phyloP scores from a whole-genome alignment of 2,113 vertebrate genomes.

The Podilymbus podiceps region DNA sequence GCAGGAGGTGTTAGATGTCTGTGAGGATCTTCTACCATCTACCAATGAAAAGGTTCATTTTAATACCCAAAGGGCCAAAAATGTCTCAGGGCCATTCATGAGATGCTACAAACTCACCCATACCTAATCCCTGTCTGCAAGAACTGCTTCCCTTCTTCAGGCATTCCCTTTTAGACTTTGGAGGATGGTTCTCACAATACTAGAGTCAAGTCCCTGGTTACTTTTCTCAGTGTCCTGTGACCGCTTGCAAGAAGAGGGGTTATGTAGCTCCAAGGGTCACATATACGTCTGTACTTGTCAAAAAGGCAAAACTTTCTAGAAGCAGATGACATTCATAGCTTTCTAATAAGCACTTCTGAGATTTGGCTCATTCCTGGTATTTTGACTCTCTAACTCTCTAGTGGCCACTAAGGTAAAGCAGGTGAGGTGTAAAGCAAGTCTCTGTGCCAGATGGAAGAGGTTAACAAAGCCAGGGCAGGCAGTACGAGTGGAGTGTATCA shows the following conservation, averaged over 20 bases:
- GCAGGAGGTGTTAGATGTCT: neutral
- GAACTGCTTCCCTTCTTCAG: neutral
- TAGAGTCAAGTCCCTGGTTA: neutral
- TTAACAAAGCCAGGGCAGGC: neutral
- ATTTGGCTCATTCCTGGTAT: neutral
- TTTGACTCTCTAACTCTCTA: neutral
- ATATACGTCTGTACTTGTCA: neutral
- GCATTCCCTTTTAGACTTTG: neutral
- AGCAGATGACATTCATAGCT: neutral
- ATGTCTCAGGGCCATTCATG: neutral
- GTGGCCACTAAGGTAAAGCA: neutral
- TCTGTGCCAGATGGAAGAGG: neutral
- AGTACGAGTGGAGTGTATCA: rapidly evolving
- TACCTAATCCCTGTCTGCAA: neutral
- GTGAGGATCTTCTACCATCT: neutral
- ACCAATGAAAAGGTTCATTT: neutral
- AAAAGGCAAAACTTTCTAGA: neutral
- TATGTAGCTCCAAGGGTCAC: neutral
- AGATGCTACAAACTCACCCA: neutral
- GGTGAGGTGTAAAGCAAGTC: neutral
- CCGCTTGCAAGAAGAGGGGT: neutral
- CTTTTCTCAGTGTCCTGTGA: neutral
- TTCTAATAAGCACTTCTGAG: neutral
- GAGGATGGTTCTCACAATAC: neutral
- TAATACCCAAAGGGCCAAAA: neutral